Evolutionary conservation across 2,113 vertebrate genomes (phyloP), one percentile per base, ranked within the genome.

Genomic region (Chiloscyllium plagiosum): DNA sequence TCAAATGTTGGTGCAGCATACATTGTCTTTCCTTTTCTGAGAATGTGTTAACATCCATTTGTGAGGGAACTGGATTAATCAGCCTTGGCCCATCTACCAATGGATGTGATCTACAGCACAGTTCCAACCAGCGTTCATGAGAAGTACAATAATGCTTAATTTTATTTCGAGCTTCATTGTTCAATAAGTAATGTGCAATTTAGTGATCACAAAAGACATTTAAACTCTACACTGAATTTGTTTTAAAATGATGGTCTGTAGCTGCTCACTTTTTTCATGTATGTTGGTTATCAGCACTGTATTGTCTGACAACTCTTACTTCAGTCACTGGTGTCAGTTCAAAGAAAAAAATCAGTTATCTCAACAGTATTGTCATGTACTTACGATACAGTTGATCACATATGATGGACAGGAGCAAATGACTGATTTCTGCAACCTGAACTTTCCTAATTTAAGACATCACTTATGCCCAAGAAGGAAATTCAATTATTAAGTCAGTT

Each of bases 401-500:
- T 69, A 8, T 94, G 92, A 94, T 47, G 37, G 65, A 69, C n/a
- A 69, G 37, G n/a, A 93, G 26, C 20, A 69, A 94, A 94, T 69
- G 24, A 19, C 66, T 37, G 37, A 94, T 69, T 47, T n/a, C 65
- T 33, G 22, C 61, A 93, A 93, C 33, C 61, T 42, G 22, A 42
- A 37, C 47, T 68, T 94, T 70, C n/a, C 22, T 26, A 42, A 69
- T 94, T 94, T 68, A 47, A 37, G 66, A 42, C n/a, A 69, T 69
- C 92, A 94, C 65, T 69, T 66, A 70, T 70, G 66, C 66, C 61
- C 26, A 19, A 94, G 65, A 66, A 94, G 19, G 37, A 94, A 70
- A 93, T 65, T 93, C 61, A 70, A 37, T 94, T 69, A 69, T 37
- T 47, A 47, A 94, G n/a, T 94, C 33, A 42, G 92, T 37, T 94